These are phyloP conservation scores for Oryzias celebensis DNA, from an alignment of 2,113 vertebrate species.

Conservation along the genomic window DNA sequence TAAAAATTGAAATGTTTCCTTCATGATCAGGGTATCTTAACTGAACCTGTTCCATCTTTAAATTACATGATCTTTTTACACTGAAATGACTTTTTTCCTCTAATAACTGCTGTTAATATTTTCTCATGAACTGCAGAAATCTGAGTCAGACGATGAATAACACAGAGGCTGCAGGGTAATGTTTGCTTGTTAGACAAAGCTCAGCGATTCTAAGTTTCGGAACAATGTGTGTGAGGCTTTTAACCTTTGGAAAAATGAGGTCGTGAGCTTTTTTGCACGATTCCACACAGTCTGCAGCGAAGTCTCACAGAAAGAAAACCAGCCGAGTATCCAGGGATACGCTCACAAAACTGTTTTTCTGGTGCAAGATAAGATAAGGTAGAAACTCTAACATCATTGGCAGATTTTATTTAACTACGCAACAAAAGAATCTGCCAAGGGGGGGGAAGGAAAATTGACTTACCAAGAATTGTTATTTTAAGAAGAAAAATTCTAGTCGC, in stretches of 20 bases:
- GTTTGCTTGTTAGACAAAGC: constrained; percentile 33
- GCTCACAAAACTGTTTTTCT: no score
- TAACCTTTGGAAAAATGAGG: constrained; percentile 52
- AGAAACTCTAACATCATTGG: no score
- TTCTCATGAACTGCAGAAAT: constrained; percentile 15
- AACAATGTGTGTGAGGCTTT: constrained; percentile 27
- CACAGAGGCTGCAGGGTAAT: constrained; percentile 5
- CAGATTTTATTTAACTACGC: no score
- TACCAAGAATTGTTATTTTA: no score
- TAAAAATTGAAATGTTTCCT: neutral
- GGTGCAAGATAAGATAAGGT: no score
- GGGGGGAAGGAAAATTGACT: no score
- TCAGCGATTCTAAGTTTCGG: constrained; percentile 14
- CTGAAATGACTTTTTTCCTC: neutral
- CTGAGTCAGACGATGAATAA: constrained; percentile 9
- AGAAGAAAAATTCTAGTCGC: no score
- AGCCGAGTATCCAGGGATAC: neutral
- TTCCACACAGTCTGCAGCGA: constrained; percentile 25
- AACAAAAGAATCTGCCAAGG: no score
- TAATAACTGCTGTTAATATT: neutral
- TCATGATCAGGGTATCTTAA: neutral
- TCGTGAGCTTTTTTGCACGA: constrained; percentile 32
- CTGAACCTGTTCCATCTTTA: neutral
- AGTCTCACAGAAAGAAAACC: neutral
- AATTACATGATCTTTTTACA: no score